phyloP scores from a whole-genome alignment of 2,113 vertebrate genomes.

The Oryzias curvinotus region DNA sequence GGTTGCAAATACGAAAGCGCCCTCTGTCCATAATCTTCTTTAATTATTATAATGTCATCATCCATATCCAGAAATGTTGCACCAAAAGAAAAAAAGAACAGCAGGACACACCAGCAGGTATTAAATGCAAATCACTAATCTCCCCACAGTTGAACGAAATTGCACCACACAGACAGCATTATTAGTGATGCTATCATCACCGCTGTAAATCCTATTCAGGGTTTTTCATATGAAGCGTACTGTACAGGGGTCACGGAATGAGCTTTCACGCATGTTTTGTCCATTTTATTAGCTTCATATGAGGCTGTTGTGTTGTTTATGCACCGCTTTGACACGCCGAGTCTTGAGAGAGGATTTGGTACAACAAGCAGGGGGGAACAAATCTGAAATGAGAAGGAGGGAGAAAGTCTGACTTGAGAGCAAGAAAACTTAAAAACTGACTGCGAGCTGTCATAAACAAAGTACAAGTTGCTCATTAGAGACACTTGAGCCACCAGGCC shows the following conservation, averaged over 20 bases:
- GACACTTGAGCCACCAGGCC: slow-evolving; percentile 55
- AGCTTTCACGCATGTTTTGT: slow-evolving; percentile 12
- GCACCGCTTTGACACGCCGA: background rate
- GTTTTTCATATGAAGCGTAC: slow-evolving; percentile 35
- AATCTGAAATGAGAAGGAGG: slow-evolving; percentile 10
- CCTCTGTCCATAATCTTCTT: slow-evolving; percentile 78
- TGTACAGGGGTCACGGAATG: background rate
- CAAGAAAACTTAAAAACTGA: slow-evolving; percentile 26
- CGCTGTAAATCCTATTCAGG: slow-evolving; percentile 47
- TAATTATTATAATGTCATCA: slow-evolving; percentile 82
- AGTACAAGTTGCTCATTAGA: slow-evolving; percentile 70
- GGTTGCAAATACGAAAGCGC: slow-evolving; percentile 60
- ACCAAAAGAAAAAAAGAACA: slow-evolving; percentile 70
- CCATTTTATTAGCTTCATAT: slow-evolving; percentile 6
- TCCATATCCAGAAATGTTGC: slow-evolving; percentile 76
- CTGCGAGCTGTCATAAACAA: slow-evolving; percentile 61
- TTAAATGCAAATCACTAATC: slow-evolving; percentile 77
- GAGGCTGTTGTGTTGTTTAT: background rate
- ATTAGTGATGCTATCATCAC: slow-evolving; percentile 72
- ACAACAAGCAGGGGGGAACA: background rate
- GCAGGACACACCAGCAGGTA: slow-evolving; percentile 63
- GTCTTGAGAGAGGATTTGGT: background rate
- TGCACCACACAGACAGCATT: slow-evolving; percentile 65
- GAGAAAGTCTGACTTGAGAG: slow-evolving; percentile 8
- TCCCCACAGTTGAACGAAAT: slow-evolving; percentile 71